Base-by-base conservation (phyloP, 2,888 invertebrate genomes). In the Abscondita cerata region DNA sequence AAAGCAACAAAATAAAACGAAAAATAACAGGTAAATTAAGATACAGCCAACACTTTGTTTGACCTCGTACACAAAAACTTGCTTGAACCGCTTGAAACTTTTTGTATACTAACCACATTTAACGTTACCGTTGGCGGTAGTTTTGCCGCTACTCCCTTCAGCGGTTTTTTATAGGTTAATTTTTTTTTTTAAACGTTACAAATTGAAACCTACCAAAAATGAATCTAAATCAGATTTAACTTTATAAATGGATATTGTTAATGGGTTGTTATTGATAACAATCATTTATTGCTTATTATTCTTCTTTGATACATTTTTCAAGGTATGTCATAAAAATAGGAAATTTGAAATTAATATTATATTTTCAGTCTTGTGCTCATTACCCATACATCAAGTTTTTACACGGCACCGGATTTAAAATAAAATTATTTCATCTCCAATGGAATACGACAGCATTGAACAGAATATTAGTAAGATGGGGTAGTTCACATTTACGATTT, bases 381-480 rank as follows among this genome's bases (percentile, higher is more conserved):
- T 90, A 91, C 75, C 92, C 93, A 0, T 94, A 94, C 76, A 84
- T 89, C 68, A 87, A 87, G 67, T 89, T 93, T 74, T 76, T 93
- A 62, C 87, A 90, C 75, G 90, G 89, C 57, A 90, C 90, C 1
- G 94, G 94, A 1, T 73, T 95, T 9, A 87, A 87, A 73, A 82
- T 95, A 31, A 86, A 89, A 65, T 84, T 90, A 58, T 83, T 94
- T 47, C 86, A 87, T 59, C 81, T 94, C 55, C 86, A 87, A 68
- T 93, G 93, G 93, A 89, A 87, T 65, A 93, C 93, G 0, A 87
- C 88, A 15, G 88, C 88, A 3, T 90, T 93, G 70, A 94, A 94
- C 78, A 84, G 93, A 66, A 83, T 85, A 54, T 83, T 94, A 31
- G 86, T 90, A 63, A 86, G 89, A 81, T 90, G 90, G 89, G 91